Evolutionary conservation across 2,797 vertebrate genomes (phyloP), one percentile per base, ranked within the genome.

Genomic region (Spea hammondii): DNA sequence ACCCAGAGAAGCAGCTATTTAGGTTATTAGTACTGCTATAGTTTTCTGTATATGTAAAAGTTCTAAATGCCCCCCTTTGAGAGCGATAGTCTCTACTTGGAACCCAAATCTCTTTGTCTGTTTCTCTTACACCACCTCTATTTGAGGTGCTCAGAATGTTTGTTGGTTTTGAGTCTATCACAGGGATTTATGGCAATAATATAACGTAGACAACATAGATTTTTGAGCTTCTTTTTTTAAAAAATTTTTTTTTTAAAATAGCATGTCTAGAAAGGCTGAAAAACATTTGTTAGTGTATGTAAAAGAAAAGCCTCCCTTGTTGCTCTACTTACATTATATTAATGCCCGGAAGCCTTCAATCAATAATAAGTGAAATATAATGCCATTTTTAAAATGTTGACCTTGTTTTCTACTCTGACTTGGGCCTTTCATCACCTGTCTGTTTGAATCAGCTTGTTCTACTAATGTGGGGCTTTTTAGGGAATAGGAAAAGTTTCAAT

Each of bases 401-500:
- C 80, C 80, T 82, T 82, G 80, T 82, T 77, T 82, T 82, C 65
- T 70, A 45, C 75, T 65, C 10, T 82, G 75, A 78, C 75, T 77
- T 55, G 65, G 70, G 75, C 75, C 70, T 78, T 78, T 78, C 75
- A 82, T 82, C 80, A 82, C 75, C 70, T 82, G 75, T 70, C 80
- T 70, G 74, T 82, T 74, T 65, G 80, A 82, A 74, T 82, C 80
- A 77, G 65, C 70, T 78, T 82, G 75, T 74, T 78, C 74, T 12
- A 69, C 65, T 77, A 82, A 77, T 82, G 80, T 69, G 44, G 70
- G 48, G 80, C 70, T 74, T 82, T 82, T 82, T 77, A 70, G 75
- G 80, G 75, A 82, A 82, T 82, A 82, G 79, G 74, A 78, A 77
- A 82, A 82, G 57, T 77, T 77, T 65, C 45, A 74, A 82, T 82